Base-by-base conservation (phyloP, 2,888 invertebrate species). In the Euclidia mi region DNA sequence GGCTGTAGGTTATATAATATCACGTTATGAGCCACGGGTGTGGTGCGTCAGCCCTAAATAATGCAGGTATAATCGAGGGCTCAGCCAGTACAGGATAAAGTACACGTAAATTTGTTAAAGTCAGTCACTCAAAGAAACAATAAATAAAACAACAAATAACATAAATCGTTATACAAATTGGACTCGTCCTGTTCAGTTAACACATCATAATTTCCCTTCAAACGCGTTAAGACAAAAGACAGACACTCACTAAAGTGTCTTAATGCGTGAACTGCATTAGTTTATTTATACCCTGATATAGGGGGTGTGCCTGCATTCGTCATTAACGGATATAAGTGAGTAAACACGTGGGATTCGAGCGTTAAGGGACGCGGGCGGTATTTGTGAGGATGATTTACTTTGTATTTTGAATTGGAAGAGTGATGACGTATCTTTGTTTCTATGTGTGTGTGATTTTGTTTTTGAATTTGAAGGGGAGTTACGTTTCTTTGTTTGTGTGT, bases 161-260 rank as follows among this genome's bases (percentile, higher is more conserved):
- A n/a, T n/a, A n/a, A n/a, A 34, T 14, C 7, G 14, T 34, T 7
- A 6, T 17, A 35, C 45, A 38, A 11, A 40, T 34, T 52, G 17
- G 2, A 3, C 3, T 17, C 4, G 2, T n/a, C 40, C 14, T 11
- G 17, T 47, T 53, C 14, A 31, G 6, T 42, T 43, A 25, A 17
- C 43, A 48, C 38, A 15, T 41, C 29, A 31, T 44, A 51, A 25
- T 32, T 37, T 38, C 35, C 38, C 20, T 14, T 9, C 20, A 15
- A 53, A 48, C 32, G 43, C 10, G 47, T 17, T 34, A 52, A 57
- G 70, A 73, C 62, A 69, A 52, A 57, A 62, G 31, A 43, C 70
- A 73, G 74, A 71, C 35, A 32, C 14, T 10, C 42, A 20, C 38
- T 40, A 7, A 11, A 47, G 20, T 31, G 42, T 51, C 28, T 55